Evolutionary conservation across 2,113 vertebrate genomes (phyloP).

Genomic region (Thunnus maccoyii): DNA sequence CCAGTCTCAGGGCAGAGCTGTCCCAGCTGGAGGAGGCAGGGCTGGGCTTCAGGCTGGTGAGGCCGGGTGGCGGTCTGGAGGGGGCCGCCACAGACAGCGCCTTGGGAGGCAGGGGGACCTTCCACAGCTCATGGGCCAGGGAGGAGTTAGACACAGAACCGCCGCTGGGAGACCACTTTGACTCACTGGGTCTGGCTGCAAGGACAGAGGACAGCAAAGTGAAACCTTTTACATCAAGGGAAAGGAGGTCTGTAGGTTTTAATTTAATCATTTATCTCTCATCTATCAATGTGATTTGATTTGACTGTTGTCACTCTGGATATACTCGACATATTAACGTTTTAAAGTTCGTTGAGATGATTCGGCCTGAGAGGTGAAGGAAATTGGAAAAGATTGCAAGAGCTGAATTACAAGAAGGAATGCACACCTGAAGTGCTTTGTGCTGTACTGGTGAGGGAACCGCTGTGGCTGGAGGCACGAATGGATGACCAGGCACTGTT

Average conservation of each 20-base stretch:
- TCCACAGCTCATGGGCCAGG: constrained; percentile 99
- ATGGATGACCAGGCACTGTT: constrained; percentile 99
- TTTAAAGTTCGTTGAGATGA: no score
- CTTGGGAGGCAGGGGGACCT: constrained; percentile 98
- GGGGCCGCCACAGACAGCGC: constrained; percentile 92
- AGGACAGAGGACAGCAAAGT: background rate
- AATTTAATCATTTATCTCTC: no score
- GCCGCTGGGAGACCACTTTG: constrained; percentile 96
- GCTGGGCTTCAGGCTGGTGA: constrained; percentile 94
- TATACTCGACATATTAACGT: no score
- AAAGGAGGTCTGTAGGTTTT: no score
- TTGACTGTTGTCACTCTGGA: no score
- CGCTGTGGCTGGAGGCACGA: constrained; percentile 99
- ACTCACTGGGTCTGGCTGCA: constrained; percentile 98
- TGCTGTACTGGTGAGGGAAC: constrained; percentile 99
- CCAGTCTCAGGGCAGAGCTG: constrained; percentile 89
- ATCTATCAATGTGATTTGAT: no score
- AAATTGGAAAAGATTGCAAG: background rate
- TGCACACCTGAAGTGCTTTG: constrained; percentile 98
- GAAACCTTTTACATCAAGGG: background rate
- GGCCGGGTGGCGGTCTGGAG: constrained; percentile 96
- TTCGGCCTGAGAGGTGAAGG: background rate
- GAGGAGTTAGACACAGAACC: constrained; percentile 97
- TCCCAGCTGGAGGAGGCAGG: constrained; percentile 93
- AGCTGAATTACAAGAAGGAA: background rate